Percentiles rank a stretch among this genome's conserved stretches.
Conservation (phyloP, 2,797 vertebrate genomes). For the Microctenopoma stevenorrisi region DNA sequence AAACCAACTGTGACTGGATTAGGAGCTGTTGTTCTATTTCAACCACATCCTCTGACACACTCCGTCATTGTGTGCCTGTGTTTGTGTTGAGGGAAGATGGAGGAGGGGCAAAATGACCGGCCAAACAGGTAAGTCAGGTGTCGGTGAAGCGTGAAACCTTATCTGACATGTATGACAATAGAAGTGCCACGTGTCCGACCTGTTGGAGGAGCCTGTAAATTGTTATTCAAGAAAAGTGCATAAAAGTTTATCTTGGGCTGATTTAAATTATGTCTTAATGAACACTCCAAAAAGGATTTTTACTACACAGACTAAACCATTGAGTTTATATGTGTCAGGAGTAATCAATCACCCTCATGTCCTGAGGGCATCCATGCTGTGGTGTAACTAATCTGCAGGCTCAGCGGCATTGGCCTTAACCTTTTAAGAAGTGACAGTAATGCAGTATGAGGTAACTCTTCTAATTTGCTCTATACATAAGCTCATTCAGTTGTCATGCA, state of each 20-base stretch:
- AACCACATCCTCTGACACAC: slow-evolving; percentile 71
- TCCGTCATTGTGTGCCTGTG: slow-evolving; percentile 41
- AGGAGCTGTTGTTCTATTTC: slow-evolving; percentile 59
- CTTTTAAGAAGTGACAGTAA: slow-evolving; percentile 64
- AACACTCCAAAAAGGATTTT: slow-evolving; percentile 4
- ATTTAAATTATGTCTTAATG: not conserved
- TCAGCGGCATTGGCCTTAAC: slow-evolving; percentile 57
- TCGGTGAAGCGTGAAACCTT: slow-evolving; percentile 65
- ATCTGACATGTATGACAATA: slow-evolving; percentile 70
- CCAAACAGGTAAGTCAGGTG: slow-evolving; percentile 82
- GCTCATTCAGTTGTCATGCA: slow-evolving; percentile 52
- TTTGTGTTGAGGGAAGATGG: slow-evolving; percentile 21
- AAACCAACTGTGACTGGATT: slow-evolving; percentile 47
- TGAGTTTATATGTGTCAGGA: slow-evolving; percentile 55
- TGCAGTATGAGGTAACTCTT: slow-evolving; percentile 39
- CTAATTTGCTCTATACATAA: slow-evolving; percentile 47
- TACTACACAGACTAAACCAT: slow-evolving; percentile 23
- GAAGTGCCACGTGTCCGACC: slow-evolving; percentile 72
- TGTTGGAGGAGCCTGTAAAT: slow-evolving; percentile 44
- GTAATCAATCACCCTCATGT: slow-evolving; percentile 58
- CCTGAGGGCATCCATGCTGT: slow-evolving; percentile 46
- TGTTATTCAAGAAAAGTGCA: slow-evolving; percentile 25
- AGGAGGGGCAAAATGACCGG: slow-evolving; percentile 58
- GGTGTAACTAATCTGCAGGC: slow-evolving; percentile 65
- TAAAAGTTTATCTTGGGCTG: not conserved